Conservation (phyloP, 2,113 vertebrate species). For the Rattus norvegicus region GRCr8 NC_086025.1:117233001-117233500, state of each 20-base stretch:
- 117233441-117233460: not conserved
- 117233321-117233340: not conserved
- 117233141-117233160: not conserved
- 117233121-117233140: not conserved
- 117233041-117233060: not conserved
- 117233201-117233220: not conserved
- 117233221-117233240: not conserved
- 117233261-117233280: not conserved
- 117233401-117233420: not conserved
- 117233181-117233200: not conserved
- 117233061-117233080: rapidly evolving
- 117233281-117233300: not conserved
- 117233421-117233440: not conserved
- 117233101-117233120: not conserved
- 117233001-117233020: not conserved
- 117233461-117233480: not conserved
- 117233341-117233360: not conserved
- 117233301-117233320: no score
- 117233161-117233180: not conserved
- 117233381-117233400: not conserved
- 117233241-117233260: no score
- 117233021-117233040: not conserved
- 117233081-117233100: not conserved
- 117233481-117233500: not conserved
- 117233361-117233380: not conserved